phyloP scores from a whole-genome alignment of 2,113 vertebrate species.

The Dasyprocta punctata region DNA sequence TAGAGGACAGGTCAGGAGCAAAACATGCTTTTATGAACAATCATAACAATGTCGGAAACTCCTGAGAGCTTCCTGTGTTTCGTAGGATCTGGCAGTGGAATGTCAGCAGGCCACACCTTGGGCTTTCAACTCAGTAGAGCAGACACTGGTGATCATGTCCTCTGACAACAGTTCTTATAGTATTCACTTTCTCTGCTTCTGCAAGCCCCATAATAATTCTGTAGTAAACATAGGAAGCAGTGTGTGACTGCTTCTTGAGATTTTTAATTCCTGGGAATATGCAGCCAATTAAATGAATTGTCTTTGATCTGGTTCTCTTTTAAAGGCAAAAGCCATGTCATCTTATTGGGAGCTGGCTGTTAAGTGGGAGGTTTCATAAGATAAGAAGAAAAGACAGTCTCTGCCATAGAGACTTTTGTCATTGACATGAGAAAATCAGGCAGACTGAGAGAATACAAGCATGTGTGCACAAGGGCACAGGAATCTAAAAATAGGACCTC shows the following conservation, averaged over 20 bases:
- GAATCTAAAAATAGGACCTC: slow-evolving; percentile 69
- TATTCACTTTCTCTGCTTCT: neutral
- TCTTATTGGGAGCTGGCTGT: slow-evolving; percentile 62
- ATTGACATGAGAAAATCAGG: slow-evolving; percentile 62
- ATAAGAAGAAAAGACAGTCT: slow-evolving; percentile 70
- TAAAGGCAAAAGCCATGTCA: slow-evolving; percentile 65
- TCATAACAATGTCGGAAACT: neutral
- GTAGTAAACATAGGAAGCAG: slow-evolving; percentile 23
- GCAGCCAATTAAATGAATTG: slow-evolving; percentile 73
- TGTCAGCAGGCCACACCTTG: neutral
- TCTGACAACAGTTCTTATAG: slow-evolving; percentile 19
- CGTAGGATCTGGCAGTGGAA: neutral
- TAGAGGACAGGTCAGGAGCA: slow-evolving; percentile 20
- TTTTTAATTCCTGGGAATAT: slow-evolving; percentile 73
- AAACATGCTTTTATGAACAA: slow-evolving; percentile 37
- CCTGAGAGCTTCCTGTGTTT: slow-evolving; percentile 3
- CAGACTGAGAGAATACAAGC: slow-evolving; percentile 52
- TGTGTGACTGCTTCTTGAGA: neutral
- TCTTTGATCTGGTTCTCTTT: slow-evolving; percentile 71
- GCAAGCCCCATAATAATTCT: slow-evolving; percentile 31
- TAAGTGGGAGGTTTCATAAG: slow-evolving; percentile 69
- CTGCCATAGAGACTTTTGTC: slow-evolving; percentile 41
- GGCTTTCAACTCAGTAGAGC: neutral
- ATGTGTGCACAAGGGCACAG: neutral
- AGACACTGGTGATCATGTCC: neutral